Evolutionary conservation across 2,888 invertebrate genomes (phyloP).

Genomic region (Drosophila niveifrons): DNA sequence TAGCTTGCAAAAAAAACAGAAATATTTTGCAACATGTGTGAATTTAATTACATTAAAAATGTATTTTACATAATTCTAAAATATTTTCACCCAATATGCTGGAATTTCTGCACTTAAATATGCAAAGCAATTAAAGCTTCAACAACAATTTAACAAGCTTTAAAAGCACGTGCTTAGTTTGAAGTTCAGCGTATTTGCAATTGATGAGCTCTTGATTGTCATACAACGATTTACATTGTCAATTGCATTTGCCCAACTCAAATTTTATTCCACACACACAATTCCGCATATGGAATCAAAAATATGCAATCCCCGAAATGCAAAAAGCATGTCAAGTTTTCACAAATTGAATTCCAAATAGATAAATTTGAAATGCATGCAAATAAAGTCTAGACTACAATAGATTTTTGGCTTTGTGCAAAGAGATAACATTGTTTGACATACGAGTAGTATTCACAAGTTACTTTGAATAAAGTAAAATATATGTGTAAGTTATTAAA

Average conservation of each 20-base stretch:
- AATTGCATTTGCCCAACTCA: neutral
- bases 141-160: conserved; percentile 1
- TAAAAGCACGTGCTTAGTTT: neutral
- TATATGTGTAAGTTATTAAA: neutral
- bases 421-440: neutral
- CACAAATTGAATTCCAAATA: conserved; percentile 12
- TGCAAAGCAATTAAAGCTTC: neutral
- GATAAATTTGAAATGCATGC: conserved; percentile 1
- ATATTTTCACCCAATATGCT: neutral
- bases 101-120: neutral
- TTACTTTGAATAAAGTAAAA: neutral
- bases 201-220: conserved; percentile 2
- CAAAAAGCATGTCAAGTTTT: neutral
- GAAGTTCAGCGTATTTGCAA: neutral
- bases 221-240: conserved; percentile 2
- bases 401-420: neutral
- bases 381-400: neutral
- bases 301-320: conserved; percentile 6
- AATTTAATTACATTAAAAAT: neutral
- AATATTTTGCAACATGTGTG: neutral
- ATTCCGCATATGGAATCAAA: conserved; percentile 6
- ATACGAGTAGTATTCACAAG: neutral
- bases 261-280: neutral
- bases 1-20: neutral
- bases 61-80: too few relatives aligned